Evolutionary conservation across 2,888 invertebrate genomes (phyloP), one percentile per base, ranked within the genome.

Genomic region (Xestoiulus laeticollis): DNA sequence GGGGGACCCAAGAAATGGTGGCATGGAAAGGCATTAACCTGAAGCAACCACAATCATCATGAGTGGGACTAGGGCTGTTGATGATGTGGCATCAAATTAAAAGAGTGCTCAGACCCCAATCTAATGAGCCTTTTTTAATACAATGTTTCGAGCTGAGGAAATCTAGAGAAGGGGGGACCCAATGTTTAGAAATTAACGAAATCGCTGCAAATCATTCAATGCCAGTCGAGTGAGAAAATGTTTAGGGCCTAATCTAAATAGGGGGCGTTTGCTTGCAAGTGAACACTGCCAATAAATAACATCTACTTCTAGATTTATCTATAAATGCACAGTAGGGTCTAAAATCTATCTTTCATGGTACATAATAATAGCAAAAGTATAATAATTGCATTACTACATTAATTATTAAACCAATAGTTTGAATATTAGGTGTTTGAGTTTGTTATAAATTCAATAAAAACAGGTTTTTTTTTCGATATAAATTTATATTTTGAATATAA

Each of bases 41-140:
- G 59, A n/a, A n/a, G n/a, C 12, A 59, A 59, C 59, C 59, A 59
- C 59, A 59, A 59, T 59, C 59, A 59, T 59, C 59, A 59, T 59
- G 59, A 59, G 59, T 59, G 59, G 59, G 59, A 59, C 59, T 59
- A 19, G 59, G 59, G 22, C 22, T 22, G 59, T 3, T 59, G 59
- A 59, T 59, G 59, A 59, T 59, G 59, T 59, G 59, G 59, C 59
- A 59, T 59, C 59, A 16, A 59, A 59, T 59, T 59, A 59, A 59
- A 59, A 59, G 59, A 22, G 59, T 59, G 59, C 59, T 53, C 53
- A 59, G 22, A n/a, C 59, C 59, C 59, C 59, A 12, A 22, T 22
- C 22, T 59, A 59, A 59, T 59, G 59, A 59, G 22, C 59, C 22
- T 59, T 59, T 59, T 59, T 59, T 59, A 59, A 59, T 22, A 22